These are phyloP conservation scores for Elymnias hypermnestra DNA, from an alignment of 1,140 invertebrate genomes.

Conservation along the genomic window DNA sequence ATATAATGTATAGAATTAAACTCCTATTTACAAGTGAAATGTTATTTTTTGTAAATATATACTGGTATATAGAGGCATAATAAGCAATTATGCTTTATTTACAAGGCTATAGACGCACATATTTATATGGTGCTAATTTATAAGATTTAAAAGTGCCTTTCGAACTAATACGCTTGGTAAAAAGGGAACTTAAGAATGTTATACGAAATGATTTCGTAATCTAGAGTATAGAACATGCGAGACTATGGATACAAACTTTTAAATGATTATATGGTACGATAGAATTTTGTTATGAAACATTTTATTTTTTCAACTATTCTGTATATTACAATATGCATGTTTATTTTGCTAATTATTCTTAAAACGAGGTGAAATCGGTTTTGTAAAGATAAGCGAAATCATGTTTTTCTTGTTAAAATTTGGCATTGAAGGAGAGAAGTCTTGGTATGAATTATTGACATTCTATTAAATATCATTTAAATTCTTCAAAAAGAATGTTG, in stretches of 20 bases:
- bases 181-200: conserved; percentile 1
- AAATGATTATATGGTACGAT: neutral
- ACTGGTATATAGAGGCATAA: conserved; percentile 16
- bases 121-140: conserved; percentile 16
- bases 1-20: conserved; percentile 12
- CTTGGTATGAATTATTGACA: too few species aligned
- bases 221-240: neutral
- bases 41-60: conserved; percentile 25
- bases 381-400: too few species aligned
- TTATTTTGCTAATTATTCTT: too few species aligned
- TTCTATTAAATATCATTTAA: too few species aligned
- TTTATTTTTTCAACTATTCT: too few species aligned
- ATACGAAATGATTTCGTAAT: conserved; percentile 1
- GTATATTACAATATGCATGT: too few species aligned
- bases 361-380: too few species aligned
- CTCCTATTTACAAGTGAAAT: conserved; percentile 16
- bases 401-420: too few species aligned
- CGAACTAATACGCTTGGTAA: conserved; percentile 10
- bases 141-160: conserved; percentile 14
- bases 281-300: too few species aligned
- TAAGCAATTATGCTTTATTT: conserved; percentile 11
- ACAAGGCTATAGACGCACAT: conserved; percentile 5
- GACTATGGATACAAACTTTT: neutral
- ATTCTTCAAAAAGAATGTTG: too few species aligned
- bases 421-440: too few species aligned